A percentile compares a stretch with the other conserved stretches of the same genome.
phyloP scores from a whole-genome alignment of 2,113 vertebrate genomes.

The Mustela lutreola region DNA sequence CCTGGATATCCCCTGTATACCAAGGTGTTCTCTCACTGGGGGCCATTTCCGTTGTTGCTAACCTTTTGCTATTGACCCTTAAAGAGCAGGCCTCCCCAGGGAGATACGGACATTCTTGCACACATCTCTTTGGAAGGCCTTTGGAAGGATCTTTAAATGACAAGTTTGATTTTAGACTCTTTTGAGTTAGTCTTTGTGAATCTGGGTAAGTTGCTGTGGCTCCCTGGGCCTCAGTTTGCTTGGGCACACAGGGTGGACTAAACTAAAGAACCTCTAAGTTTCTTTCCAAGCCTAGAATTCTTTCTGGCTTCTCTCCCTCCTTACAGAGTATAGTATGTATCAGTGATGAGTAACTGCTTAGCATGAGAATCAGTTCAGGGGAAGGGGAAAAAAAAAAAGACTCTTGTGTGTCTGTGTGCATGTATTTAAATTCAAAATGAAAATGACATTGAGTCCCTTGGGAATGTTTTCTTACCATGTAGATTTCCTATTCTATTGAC shows the following conservation, averaged over 20 bases:
- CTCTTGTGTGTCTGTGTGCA: background rate
- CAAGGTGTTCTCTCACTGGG: background rate
- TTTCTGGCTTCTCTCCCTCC: background rate
- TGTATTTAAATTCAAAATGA: conserved; percentile 42
- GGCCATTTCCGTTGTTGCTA: background rate
- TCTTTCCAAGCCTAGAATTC: background rate
- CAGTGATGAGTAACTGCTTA: background rate
- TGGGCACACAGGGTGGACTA: background rate
- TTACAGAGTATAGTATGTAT: background rate
- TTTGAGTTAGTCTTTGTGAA: conserved; percentile 33
- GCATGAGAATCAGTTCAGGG: conserved; percentile 37
- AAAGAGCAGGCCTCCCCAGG: background rate
- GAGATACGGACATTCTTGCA: background rate
- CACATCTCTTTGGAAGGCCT: background rate
- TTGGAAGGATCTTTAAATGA: conserved; percentile 19
- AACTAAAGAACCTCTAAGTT: background rate
- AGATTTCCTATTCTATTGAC: conserved; percentile 45
- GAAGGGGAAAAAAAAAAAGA: background rate
- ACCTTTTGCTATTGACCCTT: background rate
- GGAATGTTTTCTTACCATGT: conserved; percentile 40
- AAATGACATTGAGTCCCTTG: conserved; percentile 43
- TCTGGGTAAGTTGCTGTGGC: background rate
- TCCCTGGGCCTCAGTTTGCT: background rate
- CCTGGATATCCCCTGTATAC: background rate
- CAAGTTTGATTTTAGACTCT: background rate